phyloP scores from a whole-genome alignment of 92 coral and sea anemone species.

The Paragorgia papillata region DNA sequence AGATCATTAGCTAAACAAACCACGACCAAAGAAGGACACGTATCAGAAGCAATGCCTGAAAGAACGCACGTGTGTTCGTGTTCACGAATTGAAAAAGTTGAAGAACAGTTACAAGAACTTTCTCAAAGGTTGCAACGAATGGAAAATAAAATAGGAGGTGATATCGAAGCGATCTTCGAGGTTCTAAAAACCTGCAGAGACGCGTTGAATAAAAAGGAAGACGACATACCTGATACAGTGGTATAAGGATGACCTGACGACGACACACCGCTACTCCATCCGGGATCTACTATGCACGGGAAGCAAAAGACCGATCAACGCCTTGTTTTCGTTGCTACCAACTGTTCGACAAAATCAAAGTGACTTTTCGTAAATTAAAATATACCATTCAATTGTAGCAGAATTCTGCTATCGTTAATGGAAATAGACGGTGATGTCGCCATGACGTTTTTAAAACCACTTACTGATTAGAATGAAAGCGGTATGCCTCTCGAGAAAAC shows the following conservation, averaged over 20 bases:
- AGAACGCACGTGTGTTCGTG: conserved; percentile 1
- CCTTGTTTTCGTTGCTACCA: no score
- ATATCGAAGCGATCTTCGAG: conserved; percentile 72
- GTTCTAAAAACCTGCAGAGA: conserved; percentile 55
- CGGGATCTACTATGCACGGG: no score
- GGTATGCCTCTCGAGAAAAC: no score
- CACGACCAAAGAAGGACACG: not conserved
- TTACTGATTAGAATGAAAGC: no score
- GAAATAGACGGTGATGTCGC: no score
- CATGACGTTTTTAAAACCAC: no score
- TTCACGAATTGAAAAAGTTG: conserved; percentile 51
- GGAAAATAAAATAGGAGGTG: conserved; percentile 68
- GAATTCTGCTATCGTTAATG: no score
- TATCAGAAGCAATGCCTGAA: not conserved
- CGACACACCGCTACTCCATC: no score
- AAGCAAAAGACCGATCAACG: no score
- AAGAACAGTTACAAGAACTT: conserved; percentile 63
- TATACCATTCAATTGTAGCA: no score
- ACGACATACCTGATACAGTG: conserved; percentile 7
- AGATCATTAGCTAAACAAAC: not conserved
- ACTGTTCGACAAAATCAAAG: no score
- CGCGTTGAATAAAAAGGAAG: conserved; percentile 7
- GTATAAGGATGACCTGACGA: not conserved
- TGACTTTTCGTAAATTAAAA: no score
- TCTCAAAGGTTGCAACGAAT: conserved; percentile 69